Evolutionary conservation across 2,113 vertebrate species (phyloP).

Genomic region (Microtus oregoni): DNA sequence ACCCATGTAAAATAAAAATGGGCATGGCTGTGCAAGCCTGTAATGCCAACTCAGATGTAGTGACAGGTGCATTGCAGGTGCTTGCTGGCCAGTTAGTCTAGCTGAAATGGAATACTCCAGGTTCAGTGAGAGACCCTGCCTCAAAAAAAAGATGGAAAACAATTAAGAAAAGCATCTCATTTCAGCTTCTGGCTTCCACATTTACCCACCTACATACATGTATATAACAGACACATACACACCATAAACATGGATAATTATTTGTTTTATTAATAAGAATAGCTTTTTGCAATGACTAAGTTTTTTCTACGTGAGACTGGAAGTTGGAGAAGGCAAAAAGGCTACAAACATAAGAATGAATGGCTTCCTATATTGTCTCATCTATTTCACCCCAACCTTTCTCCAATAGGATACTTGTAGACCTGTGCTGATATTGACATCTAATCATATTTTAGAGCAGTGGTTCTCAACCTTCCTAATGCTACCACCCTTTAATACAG

Average conservation of each 20-base stretch:
- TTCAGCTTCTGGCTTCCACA: neutral
- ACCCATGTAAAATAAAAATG: neutral
- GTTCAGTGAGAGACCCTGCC: neutral
- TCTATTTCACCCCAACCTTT: conserved; percentile 11
- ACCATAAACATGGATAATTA: neutral
- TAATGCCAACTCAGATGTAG: neutral
- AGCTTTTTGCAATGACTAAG: conserved; percentile 25
- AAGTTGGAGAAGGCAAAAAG: conserved; percentile 15
- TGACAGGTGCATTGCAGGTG: neutral
- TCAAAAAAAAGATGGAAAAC: neutral
- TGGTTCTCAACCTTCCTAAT: neutral
- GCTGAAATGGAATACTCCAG: neutral
- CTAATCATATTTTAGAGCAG: conserved; percentile 29
- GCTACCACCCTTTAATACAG: neutral
- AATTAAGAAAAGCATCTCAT: neutral
- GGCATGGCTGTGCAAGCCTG: neutral
- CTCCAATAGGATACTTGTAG: conserved; percentile 31
- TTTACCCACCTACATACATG: neutral
- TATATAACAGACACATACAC: neutral
- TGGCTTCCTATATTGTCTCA: neutral
- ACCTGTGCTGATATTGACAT: neutral
- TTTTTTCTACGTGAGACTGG: neutral
- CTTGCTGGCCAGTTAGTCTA: neutral
- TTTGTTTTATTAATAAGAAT: neutral
- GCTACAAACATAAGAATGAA: conserved; percentile 42